phyloP scores from a whole-genome alignment of 2,113 vertebrate species.

The Prolemur simus region DNA sequence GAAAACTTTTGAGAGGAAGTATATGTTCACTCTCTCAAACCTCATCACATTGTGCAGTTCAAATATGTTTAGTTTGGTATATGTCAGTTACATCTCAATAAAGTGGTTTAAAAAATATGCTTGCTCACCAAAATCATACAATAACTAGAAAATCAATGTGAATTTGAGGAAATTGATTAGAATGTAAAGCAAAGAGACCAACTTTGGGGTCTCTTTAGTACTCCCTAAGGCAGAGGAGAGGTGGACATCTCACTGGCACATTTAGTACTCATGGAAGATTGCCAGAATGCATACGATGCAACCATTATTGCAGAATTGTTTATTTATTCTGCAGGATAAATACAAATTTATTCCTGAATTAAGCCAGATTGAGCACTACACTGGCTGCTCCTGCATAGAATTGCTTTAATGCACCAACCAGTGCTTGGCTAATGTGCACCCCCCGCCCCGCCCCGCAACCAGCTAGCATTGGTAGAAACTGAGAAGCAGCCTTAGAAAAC shows the following conservation, averaged over 20 bases:
- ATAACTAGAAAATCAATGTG: not conserved
- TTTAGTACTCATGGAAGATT: not conserved
- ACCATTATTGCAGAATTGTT: not conserved
- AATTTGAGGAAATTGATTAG: not conserved
- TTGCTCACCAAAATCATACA: not conserved
- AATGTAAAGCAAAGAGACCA: not conserved
- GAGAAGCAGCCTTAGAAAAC: not conserved
- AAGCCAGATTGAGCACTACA: not conserved
- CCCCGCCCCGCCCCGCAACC: too few species aligned
- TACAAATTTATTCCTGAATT: not conserved
- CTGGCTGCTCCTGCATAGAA: not conserved
- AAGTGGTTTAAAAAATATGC: not conserved
- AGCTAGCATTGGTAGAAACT: not conserved
- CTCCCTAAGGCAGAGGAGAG: not conserved
- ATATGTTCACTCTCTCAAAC: not conserved
- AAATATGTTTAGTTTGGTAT: too few species aligned
- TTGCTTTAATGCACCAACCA: fast-evolving
- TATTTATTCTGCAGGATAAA: not conserved
- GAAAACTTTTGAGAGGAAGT: not conserved
- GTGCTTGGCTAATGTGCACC: not conserved
- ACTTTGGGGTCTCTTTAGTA: not conserved
- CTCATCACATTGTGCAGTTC: not conserved
- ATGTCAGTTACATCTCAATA: not conserved
- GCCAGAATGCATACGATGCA: not conserved
- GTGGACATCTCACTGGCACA: not conserved